Evolutionary conservation across 2,113 vertebrate species (phyloP).

Genomic region (Diglossa brunneiventris): DNA sequence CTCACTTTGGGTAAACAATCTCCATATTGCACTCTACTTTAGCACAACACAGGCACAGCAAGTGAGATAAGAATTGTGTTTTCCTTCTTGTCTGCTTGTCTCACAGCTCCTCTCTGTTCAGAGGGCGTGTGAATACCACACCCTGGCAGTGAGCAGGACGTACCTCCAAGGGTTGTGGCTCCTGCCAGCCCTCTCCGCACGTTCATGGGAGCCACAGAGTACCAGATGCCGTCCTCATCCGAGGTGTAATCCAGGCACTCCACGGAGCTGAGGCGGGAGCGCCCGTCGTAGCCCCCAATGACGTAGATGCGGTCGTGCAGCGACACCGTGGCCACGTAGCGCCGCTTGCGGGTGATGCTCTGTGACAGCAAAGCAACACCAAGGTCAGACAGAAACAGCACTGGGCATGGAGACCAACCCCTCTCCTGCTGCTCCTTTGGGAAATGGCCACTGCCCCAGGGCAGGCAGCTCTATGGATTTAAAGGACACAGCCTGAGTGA

Average conservation of each 20-base stretch:
- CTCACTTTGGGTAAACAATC: no score
- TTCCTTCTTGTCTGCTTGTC: no score
- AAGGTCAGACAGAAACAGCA: neutral
- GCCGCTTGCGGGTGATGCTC: conserved; percentile 95
- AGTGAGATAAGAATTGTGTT: no score
- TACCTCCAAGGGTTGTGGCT: conserved; percentile 94
- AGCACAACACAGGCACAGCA: no score
- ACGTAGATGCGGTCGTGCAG: conserved; percentile 95
- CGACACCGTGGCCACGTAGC: conserved; percentile 95
- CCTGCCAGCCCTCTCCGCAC: conserved; percentile 92
- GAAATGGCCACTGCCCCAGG: no score
- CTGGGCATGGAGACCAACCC: rapidly evolving
- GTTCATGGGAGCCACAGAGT: conserved; percentile 97
- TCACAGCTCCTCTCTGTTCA: no score
- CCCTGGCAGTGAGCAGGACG: neutral
- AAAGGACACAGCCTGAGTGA: neutral
- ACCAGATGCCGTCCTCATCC: conserved; percentile 97
- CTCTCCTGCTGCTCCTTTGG: neutral
- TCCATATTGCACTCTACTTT: no score
- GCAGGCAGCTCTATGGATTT: no score
- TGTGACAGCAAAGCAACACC: neutral
- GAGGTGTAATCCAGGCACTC: conserved; percentile 95
- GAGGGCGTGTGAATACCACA: no score
- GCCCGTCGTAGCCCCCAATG: conserved; percentile 95
- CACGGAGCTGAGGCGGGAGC: conserved; percentile 94